Conservation (phyloP, 1,140 invertebrate species). For the Leptinotarsa texana region DNA sequence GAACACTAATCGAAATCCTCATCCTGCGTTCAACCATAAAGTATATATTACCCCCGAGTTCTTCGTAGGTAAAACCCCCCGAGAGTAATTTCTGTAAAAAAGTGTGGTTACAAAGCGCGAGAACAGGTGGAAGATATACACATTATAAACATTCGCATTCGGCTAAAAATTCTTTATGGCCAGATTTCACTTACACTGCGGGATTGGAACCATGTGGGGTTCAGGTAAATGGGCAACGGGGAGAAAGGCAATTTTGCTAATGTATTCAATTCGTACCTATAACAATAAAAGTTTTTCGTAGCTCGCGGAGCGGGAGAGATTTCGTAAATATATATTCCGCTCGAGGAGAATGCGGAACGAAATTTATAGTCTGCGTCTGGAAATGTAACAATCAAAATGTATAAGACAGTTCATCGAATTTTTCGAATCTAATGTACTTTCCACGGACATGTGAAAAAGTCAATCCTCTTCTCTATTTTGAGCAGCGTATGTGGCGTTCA, state of each 20-base stretch:
- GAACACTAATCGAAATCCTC: conserved; percentile 5
- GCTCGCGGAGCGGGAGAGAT: not conserved
- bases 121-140: conserved; percentile 44
- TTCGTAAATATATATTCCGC: not conserved
- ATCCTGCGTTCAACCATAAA: conserved; percentile 13
- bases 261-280: conserved; percentile 30
- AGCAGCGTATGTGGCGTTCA: too few relatives aligned
- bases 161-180: conserved; percentile 36
- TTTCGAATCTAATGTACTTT: too few relatives aligned
- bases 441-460: too few relatives aligned
- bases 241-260: conserved; percentile 30
- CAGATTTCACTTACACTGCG: conserved; percentile 20
- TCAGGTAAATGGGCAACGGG: conserved; percentile 25
- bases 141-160: conserved; percentile 42
- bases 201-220: conserved; percentile 34
- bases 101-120: conserved; percentile 30
- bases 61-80: conserved; percentile 10
- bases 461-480: too few relatives aligned
- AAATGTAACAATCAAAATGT: not conserved
- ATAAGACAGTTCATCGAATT: not conserved
- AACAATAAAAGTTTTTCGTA: conserved; percentile 28
- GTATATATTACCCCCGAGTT: conserved; percentile 8
- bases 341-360: not conserved
- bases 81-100: conserved; percentile 16
- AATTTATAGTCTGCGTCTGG: not conserved